These are phyloP conservation scores for Mus spretus DNA, from an alignment of 2,797 vertebrate genomes.

Conservation along the genomic window DNA sequence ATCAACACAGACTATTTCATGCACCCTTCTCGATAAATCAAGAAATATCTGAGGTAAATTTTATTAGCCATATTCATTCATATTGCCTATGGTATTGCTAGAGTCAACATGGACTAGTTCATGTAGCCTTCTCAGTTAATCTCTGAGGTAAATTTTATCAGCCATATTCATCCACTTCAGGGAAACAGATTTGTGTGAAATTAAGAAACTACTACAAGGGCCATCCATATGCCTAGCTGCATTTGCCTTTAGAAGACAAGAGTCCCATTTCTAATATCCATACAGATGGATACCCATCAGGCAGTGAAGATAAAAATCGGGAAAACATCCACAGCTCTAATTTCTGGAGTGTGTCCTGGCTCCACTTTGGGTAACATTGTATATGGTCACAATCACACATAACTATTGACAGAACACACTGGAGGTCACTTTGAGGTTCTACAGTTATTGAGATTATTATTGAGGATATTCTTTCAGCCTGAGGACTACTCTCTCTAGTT, in stretches of 20 bases:
- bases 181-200: not conserved
- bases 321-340: not conserved
- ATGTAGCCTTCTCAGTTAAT: not conserved
- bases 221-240: not conserved
- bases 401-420: not conserved
- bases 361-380: not conserved
- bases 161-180: not conserved
- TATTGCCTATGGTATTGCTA: not conserved
- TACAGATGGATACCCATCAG: not conserved
- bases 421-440: not conserved
- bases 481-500: not conserved
- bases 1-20: not conserved
- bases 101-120: not conserved
- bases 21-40: not conserved
- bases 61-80: not conserved
- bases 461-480: not conserved
- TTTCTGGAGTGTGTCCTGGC: not conserved
- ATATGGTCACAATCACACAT: not conserved
- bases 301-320: not conserved
- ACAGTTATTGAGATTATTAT: not conserved
- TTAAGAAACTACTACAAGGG: not conserved
- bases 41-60: not conserved
- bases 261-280: not conserved
- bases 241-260: not conserved
- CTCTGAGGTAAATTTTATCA: not conserved